phyloP scores from a whole-genome alignment of 1,140 invertebrate genomes.

The Drosophila parabipectinata region DNA sequence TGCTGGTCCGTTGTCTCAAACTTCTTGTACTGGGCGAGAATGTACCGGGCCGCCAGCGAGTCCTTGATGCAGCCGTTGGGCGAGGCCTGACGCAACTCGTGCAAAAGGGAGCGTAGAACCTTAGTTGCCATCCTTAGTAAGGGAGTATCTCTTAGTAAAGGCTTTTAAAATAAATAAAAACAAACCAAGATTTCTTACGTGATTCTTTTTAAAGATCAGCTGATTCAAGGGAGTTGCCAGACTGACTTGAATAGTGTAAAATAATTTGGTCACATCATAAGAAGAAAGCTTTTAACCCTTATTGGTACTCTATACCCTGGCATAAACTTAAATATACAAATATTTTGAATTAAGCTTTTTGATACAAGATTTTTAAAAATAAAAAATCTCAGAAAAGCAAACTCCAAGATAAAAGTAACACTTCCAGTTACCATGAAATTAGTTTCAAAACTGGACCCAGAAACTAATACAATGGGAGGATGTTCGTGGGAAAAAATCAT shows the following conservation, averaged over 20 bases:
- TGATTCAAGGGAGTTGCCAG: not conserved
- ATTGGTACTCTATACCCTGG: not conserved
- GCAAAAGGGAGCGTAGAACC: conserved; percentile 67
- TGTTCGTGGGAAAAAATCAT: conserved; percentile 26
- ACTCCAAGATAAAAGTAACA: not conserved
- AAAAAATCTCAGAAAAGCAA: not conserved
- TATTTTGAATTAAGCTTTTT: not conserved
- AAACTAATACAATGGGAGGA: conserved; percentile 4
- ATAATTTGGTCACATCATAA: not conserved
- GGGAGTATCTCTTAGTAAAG: not conserved
- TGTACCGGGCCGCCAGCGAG: conserved; percentile 85
- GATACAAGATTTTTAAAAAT: no score
- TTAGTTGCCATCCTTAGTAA: conserved; percentile 69
- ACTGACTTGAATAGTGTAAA: not conserved
- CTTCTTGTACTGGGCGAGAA: conserved; percentile 89
- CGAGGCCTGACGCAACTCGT: conserved; percentile 67
- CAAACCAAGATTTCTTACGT: conserved; percentile 38
- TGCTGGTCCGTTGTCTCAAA: conserved; percentile 91
- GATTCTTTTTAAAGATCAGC: conserved; percentile 13
- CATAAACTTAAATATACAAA: not conserved
- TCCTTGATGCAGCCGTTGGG: conserved; percentile 73
- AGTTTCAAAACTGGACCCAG: no score
- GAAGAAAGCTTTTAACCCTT: not conserved
- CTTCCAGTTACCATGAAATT: not conserved
- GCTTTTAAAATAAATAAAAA: not conserved